phyloP scores from a whole-genome alignment of 2,797 vertebrate species.

The Buphagus erythrorhynchus region DNA sequence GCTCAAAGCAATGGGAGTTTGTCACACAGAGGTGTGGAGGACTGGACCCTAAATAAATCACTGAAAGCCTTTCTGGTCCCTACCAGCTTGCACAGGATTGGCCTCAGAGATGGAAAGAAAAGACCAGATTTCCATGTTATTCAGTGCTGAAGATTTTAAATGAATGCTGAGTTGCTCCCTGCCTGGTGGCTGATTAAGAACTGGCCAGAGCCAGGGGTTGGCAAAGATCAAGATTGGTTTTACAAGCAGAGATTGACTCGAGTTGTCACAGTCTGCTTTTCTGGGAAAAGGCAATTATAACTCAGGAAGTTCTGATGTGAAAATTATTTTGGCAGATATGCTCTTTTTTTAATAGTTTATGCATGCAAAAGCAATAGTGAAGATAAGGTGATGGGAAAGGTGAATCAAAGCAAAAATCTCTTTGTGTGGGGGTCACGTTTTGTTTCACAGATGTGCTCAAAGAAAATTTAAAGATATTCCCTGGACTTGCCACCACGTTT shows the following conservation, averaged over 20 bases:
- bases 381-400: background rate
- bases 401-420: background rate
- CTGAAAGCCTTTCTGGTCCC: background rate
- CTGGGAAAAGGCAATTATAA: background rate
- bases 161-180: background rate
- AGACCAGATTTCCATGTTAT: background rate
- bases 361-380: background rate
- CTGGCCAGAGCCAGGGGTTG: background rate
- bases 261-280: background rate
- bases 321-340: background rate
- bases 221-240: background rate
- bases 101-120: background rate
- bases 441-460: background rate
- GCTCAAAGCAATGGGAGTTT: background rate
- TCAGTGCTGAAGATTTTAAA: background rate
- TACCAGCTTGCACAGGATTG: background rate
- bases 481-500: background rate
- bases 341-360: background rate
- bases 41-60: background rate
- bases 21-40: background rate
- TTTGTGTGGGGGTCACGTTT: background rate
- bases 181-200: background rate
- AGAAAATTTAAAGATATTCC: background rate
- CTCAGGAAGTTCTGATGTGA: background rate
- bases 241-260: background rate